Evolutionary conservation across 2,113 vertebrate species (phyloP).

Genomic region (Gasterosteus nipponicus): DNA sequence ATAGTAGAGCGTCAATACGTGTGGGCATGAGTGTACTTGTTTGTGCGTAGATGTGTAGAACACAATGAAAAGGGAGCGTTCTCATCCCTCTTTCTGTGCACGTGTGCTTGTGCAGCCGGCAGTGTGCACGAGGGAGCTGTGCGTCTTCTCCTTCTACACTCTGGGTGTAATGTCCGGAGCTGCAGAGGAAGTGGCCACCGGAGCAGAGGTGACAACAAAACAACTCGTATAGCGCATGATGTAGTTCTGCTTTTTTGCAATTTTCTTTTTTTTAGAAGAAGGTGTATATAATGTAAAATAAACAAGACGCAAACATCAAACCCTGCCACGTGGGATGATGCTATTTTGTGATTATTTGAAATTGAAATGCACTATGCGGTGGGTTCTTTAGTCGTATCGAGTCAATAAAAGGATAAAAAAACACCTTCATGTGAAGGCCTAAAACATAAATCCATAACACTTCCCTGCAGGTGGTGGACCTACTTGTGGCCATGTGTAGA

Average conservation of each 20-base stretch:
- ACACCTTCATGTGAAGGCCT: background rate
- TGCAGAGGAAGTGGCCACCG: conserved; percentile 97
- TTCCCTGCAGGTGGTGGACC: conserved; percentile 89
- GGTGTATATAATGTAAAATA: background rate
- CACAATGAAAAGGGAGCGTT: background rate
- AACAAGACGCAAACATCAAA: background rate
- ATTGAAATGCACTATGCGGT: background rate
- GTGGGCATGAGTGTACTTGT: background rate
- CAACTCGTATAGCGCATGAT: background rate
- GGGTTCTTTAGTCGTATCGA: background rate
- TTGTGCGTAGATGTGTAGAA: background rate
- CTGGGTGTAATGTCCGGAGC: conserved; percentile 98
- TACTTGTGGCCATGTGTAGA: conserved; percentile 97
- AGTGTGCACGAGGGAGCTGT: conserved; percentile 96
- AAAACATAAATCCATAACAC: background rate
- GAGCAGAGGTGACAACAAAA: conserved; percentile 88
- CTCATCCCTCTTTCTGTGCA: conserved; percentile 15
- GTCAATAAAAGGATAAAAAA: background rate
- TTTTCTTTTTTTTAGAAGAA: background rate
- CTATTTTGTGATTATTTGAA: background rate
- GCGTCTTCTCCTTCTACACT: conserved; percentile 99
- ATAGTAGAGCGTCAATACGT: background rate
- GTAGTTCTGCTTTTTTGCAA: background rate
- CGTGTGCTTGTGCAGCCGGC: conserved; percentile 84
- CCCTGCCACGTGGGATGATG: background rate